Base-by-base conservation (phyloP, 2,113 vertebrate genomes). In the Pseudorectes ferrugineus region DNA sequence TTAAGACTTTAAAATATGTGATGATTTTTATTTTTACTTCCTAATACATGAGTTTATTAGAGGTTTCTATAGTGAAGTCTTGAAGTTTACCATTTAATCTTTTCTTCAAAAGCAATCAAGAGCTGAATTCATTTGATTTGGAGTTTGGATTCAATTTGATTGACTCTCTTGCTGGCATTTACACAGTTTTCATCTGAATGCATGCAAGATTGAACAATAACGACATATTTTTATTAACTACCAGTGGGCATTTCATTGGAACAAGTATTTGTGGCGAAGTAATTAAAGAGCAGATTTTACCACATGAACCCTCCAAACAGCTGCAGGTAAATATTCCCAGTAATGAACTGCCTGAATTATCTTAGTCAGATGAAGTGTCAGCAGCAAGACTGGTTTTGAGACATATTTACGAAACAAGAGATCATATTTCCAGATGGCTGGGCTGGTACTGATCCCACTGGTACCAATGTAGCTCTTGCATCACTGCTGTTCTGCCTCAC, bases 231-330 rank as follows among this genome's bases (percentile, higher is more conserved):
- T 92, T 94, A 82, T 45, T 67, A 84, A 58, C 65, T 88, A 92
- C 57, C 81, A 76, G 35, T 70, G 93, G 87, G 57, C 14, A 73
- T 94, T 90, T 86, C 49, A 12, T 42, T 75, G 70, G 78, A 91
- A 88, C 71, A 58, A 68, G 42, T 51, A 65, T 86, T 80, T 75
- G 49, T 93, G 58, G 87, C 33, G 59, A 91, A 88, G 87, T 88
- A 94, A 92, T 95, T 96, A 88, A 95, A 91, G 42, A 90, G 65
- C 29, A 88, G 42, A 57, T 92, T 96, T 93, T 76, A 46, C 42
- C 52, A 68, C 42, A n/a, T 52, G 29, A 76, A 48, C 26, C 70
- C 61, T 77, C 73, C 54, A 84, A 72, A 72, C 57, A 95, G 42
- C 48, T 0, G 0, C 63, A 89, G 80, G 75, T 86, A 94, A 93